Conservation (phyloP, 1,140 invertebrate genomes). For the Eufriesea mexicana region DNA sequence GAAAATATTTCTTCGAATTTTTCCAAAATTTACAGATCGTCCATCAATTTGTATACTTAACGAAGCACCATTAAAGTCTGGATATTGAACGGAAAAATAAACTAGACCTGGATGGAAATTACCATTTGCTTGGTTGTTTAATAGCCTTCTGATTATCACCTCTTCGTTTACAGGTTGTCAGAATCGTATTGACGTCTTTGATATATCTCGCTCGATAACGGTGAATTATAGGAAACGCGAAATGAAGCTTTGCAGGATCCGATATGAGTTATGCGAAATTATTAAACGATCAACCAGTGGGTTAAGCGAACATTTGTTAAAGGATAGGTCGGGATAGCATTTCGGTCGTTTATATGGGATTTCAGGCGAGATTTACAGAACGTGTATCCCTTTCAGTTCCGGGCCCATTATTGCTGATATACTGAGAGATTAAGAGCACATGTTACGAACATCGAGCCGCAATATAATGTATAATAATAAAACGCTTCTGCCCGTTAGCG, state of each 20-base stretch:
- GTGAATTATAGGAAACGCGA: background rate
- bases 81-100: too few relatives aligned
- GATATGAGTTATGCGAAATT: constrained; percentile 34
- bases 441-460: constrained; percentile 75
- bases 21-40: too few relatives aligned
- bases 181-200: background rate
- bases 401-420: constrained; percentile 74
- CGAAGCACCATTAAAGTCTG: too few relatives aligned
- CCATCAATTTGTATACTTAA: too few relatives aligned
- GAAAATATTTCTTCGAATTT: too few relatives aligned
- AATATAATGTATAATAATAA: constrained; percentile 68
- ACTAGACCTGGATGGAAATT: too few relatives aligned
- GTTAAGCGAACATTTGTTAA: constrained; percentile 44
- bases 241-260: constrained; percentile 9
- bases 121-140: background rate
- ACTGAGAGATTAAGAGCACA: constrained; percentile 79
- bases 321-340: constrained; percentile 50
- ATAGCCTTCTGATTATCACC: background rate
- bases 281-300: constrained; percentile 62
- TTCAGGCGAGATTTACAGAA: constrained; percentile 59
- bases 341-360: constrained; percentile 62
- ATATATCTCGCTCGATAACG: background rate
- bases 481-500: constrained; percentile 59
- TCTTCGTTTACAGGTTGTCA: background rate
- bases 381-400: constrained; percentile 54